Percentiles rank a stretch among this genome's conserved stretches.
Evolutionary conservation across 2,113 vertebrate genomes (phyloP).

Genomic region (Tragelaphus imberbis): DNA sequence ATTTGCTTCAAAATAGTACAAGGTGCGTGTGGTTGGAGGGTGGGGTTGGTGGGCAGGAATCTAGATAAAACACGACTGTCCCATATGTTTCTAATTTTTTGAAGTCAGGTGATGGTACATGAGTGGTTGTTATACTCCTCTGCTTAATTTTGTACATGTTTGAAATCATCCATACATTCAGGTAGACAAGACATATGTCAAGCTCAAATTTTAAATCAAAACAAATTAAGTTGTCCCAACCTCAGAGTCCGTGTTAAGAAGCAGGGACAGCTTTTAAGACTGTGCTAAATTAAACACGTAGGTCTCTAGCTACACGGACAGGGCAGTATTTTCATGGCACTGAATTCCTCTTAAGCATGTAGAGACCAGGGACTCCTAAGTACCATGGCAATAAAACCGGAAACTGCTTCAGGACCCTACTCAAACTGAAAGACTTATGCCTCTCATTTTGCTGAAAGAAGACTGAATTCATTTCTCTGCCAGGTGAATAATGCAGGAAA

Average conservation of each 20-base stretch:
- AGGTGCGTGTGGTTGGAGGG: neutral
- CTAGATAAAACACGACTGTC: neutral
- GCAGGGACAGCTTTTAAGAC: neutral
- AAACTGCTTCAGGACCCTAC: neutral
- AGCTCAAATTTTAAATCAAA: neutral
- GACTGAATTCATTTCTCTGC: constrained; percentile 46
- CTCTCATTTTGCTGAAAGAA: constrained; percentile 46
- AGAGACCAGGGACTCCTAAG: neutral
- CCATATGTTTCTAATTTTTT: neutral
- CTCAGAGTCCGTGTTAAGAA: neutral
- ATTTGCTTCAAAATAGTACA: neutral
- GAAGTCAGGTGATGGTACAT: neutral
- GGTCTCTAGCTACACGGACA: neutral
- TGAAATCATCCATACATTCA: neutral
- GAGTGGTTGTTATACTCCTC: neutral
- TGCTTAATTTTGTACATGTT: neutral
- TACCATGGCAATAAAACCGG: neutral
- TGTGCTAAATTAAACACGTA: neutral
- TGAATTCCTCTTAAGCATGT: neutral
- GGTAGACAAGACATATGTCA: neutral
- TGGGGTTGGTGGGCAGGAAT: neutral
- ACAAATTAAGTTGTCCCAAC: neutral
- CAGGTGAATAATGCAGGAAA: constrained; percentile 62
- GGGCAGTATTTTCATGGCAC: neutral
- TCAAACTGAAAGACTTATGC: neutral